Conservation (phyloP, 2,888 invertebrate species). For the Prosopocoilus inquinatus region DNA sequence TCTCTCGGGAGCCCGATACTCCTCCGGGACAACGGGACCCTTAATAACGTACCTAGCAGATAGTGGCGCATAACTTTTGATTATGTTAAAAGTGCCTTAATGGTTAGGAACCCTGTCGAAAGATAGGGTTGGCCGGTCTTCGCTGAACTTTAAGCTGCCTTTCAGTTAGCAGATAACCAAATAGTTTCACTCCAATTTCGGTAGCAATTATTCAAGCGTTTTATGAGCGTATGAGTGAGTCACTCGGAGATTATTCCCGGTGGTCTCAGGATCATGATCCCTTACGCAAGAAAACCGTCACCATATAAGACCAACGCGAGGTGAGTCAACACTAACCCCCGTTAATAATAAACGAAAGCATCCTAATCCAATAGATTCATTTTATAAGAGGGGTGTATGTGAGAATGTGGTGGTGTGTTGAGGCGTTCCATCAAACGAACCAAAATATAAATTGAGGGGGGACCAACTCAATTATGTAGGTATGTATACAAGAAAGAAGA, state of each 20-base stretch:
- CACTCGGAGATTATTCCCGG: constrained; percentile 29
- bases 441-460: no score
- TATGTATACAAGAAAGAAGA: neutral
- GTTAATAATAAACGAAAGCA: constrained; percentile 34
- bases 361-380: constrained; percentile 36
- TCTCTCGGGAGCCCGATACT: constrained; percentile 15
- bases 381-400: constrained; percentile 4
- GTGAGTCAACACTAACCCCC: constrained; percentile 37
- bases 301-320: constrained; percentile 31
- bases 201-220: no score
- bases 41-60: constrained; percentile 16
- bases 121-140: constrained; percentile 15
- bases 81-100: constrained; percentile 30
- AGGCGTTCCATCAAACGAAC: no score
- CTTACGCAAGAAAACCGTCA: constrained; percentile 26
- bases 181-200: no score
- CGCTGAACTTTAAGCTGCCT: constrained; percentile 10
- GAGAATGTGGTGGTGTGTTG: neutral
- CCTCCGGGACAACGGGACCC: constrained; percentile 19
- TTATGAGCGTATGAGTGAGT: constrained; percentile 17
- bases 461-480: neutral
- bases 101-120: constrained; percentile 26
- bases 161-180: no score
- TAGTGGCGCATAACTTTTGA: constrained; percentile 30
- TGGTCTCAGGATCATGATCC: constrained; percentile 34